Percentiles rank a stretch among this genome's conserved stretches.
These are phyloP conservation scores for Noctua janthina DNA, from an alignment of 2,888 invertebrate genomes.

Conservation along the genomic window DNA sequence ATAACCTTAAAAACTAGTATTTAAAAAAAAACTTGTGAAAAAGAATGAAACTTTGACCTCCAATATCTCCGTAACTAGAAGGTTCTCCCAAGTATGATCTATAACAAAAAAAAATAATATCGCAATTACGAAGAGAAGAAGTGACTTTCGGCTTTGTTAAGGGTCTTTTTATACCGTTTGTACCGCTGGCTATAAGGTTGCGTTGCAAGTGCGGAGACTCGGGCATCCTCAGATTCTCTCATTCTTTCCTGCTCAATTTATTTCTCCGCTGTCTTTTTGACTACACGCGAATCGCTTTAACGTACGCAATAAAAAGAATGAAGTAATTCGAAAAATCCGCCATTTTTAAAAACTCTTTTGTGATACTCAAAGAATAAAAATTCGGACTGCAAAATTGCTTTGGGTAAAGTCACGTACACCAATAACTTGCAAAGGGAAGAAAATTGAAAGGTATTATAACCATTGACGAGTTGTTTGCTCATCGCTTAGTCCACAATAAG, in stretches of 20 bases:
- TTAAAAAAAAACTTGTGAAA: too few species aligned
- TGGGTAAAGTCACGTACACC: conserved; percentile 30
- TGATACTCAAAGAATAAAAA: conserved; percentile 7
- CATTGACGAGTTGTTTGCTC: conserved; percentile 2
- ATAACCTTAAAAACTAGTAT: too few species aligned
- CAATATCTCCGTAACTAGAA: too few species aligned
- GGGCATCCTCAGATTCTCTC: neutral
- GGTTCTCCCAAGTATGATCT: too few species aligned
- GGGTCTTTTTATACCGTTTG: too few species aligned
- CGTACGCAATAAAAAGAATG: neutral
- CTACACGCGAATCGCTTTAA: neutral
- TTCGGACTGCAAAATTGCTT: neutral
- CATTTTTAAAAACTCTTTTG: conserved; percentile 1
- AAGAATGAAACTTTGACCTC: too few species aligned
- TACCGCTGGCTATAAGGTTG: too few species aligned
- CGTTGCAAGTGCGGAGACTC: neutral
- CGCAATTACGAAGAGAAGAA: too few species aligned
- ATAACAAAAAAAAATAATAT: too few species aligned
- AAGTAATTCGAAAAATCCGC: neutral
- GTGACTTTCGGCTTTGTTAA: too few species aligned
- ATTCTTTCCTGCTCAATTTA: neutral
- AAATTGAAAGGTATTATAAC: conserved; percentile 1
- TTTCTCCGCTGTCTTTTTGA: neutral
- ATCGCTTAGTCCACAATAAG: neutral
- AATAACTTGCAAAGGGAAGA: neutral